A percentile compares a stretch with the other conserved stretches of the same genome.
These are phyloP conservation scores for Falco columbarius DNA, from an alignment of 2,797 vertebrate genomes.

Conservation along the genomic window DNA sequence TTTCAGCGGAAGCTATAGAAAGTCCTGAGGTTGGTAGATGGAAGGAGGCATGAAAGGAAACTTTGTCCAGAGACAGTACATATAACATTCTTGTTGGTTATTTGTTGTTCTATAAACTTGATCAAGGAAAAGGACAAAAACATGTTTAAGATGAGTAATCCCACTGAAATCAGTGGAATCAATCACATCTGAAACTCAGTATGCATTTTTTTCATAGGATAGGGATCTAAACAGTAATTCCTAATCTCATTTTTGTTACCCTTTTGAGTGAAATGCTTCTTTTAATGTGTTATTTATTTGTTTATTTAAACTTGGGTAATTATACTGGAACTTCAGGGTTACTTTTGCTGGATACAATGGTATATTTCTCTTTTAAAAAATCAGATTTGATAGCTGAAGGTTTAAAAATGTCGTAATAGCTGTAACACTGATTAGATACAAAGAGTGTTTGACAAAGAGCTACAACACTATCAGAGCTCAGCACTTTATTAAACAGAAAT, in stretches of 20 bases:
- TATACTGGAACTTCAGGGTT: background rate
- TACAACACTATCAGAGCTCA: background rate
- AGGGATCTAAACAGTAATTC: background rate
- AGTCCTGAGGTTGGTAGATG: background rate
- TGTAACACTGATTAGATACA: background rate
- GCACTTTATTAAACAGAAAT: background rate
- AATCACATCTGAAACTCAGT: background rate
- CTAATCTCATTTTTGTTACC: background rate
- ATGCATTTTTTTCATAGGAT: accelerated
- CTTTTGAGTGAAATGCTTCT: background rate
- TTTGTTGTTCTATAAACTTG: background rate
- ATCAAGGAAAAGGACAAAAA: background rate
- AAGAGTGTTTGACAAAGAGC: background rate
- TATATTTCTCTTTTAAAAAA: background rate
- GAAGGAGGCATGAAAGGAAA: background rate
- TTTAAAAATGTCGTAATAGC: background rate
- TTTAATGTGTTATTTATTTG: background rate
- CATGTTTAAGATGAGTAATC: background rate
- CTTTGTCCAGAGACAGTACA: background rate
- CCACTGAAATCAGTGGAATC: background rate
- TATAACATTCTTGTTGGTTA: background rate
- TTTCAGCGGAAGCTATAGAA: background rate
- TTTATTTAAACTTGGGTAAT: background rate
- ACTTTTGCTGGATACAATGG: background rate
- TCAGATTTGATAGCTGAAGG: background rate